Conservation (phyloP, 2,113 vertebrate genomes). For the Dasyornis broadbenti region DNA sequence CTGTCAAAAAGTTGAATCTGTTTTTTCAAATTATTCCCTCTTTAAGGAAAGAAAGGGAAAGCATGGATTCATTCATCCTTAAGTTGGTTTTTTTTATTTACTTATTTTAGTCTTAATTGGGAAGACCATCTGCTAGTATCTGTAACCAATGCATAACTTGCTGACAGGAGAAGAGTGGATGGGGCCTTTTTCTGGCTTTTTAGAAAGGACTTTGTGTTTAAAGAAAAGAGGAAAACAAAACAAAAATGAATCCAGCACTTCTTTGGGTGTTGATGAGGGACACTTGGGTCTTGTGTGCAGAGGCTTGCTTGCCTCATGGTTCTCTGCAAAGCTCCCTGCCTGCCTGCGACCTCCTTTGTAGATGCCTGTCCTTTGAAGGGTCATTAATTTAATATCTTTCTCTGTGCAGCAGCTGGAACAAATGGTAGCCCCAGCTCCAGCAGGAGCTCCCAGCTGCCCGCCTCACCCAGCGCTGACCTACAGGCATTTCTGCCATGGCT, state of each 20-base stretch:
- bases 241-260: background rate
- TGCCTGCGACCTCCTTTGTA: background rate
- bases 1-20: background rate
- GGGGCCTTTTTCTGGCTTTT: background rate
- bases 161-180: background rate
- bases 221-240: background rate
- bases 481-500: background rate
- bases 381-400: slow-evolving; percentile 28
- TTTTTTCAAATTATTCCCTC: background rate
- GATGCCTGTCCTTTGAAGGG: background rate
- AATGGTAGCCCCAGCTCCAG: slow-evolving; percentile 9
- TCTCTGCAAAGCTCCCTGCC: background rate
- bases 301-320: background rate
- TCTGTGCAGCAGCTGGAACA: slow-evolving; percentile 44
- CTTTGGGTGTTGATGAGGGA: background rate
- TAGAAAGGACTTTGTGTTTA: background rate
- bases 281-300: rapidly evolving
- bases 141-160: background rate
- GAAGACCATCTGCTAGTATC: background rate
- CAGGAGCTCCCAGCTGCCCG: background rate
- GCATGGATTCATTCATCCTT: background rate
- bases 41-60: background rate
- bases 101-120: background rate
- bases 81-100: background rate
- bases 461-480: background rate